Evolutionary conservation across 1,140 invertebrate genomes (phyloP), one percentile per base, ranked within the genome.

Genomic region (Drosophila littoralis): DNA sequence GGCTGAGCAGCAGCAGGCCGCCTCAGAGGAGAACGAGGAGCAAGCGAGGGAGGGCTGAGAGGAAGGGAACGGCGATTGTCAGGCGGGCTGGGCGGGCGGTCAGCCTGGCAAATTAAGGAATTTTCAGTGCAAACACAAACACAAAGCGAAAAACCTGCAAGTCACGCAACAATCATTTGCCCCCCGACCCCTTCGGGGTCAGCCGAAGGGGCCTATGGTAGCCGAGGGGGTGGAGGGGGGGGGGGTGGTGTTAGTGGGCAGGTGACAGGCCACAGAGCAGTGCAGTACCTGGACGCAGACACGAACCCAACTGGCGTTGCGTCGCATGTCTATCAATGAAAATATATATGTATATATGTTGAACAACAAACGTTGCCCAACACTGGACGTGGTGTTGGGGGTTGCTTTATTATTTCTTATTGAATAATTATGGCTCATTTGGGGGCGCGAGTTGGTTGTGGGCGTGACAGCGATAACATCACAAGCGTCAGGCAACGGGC

Each of bases 391-490:
- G 4, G 2, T 1, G 22, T 2, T 22, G 22, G 22, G 22, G 22
- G 58, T 46, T 75, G 67, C 84, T 89, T 89, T 89, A 89, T 89
- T 89, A 89, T 89, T 89, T 89, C 84, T 89, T 89, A 89, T 89
- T 89, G 84, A 89, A 89, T 89, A 89, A 89, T 89, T 89, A 89
- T 89, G 80, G 84, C 80, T 89, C 84, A 89, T 89, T 89, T 89
- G 55, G 77, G 82, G 76, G 50, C 13, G 43, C 51, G 43, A 17
- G 17, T 17, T 9, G 60, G 13, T n/a, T 5, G 28, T 32, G 61
- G 70, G 77, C 67, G 83, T 50, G 83, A 76, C 74, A 59, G 77
- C 55, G 68, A 81, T 80, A 80, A 60, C 59, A 72, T 81, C 66
- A 46, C 54, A 55, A 64, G 51, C 73, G 59, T 55, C 73, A 64